Conservation (phyloP, 2,888 invertebrate genomes). For the Eristalinus aeneus region DNA sequence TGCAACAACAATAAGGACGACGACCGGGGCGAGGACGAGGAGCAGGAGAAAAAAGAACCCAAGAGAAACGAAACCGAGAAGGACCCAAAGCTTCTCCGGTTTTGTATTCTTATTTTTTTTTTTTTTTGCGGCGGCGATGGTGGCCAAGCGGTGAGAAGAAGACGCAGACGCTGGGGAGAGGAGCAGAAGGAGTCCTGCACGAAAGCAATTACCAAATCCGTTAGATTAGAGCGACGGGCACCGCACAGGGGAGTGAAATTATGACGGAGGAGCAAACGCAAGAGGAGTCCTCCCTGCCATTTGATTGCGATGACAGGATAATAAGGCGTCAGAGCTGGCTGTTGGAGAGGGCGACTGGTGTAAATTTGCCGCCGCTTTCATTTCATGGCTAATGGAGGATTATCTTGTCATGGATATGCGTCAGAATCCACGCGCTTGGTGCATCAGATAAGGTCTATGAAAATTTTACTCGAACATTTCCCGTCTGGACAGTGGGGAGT, state of each 20-base stretch:
- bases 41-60: neutral
- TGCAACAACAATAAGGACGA: slow-evolving; percentile 20
- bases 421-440: neutral
- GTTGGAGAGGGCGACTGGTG: neutral
- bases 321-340: slow-evolving; percentile 53
- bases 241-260: neutral
- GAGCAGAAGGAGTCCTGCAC: slow-evolving; percentile 42
- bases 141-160: neutral
- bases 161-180: neutral
- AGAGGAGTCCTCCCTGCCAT: slow-evolving; percentile 27
- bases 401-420: slow-evolving; percentile 56
- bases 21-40: neutral
- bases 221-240: slow-evolving; percentile 46
- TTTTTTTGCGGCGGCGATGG: slow-evolving; percentile 28
- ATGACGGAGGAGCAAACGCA: no score
- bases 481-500: neutral
- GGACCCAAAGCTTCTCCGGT: slow-evolving; percentile 17
- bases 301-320: slow-evolving; percentile 68
- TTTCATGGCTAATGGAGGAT: slow-evolving; percentile 51
- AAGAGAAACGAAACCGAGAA: neutral
- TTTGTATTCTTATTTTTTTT: slow-evolving; percentile 3
- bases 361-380: slow-evolving; percentile 12
- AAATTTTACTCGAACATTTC: neutral
- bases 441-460: neutral
- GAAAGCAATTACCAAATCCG: slow-evolving; percentile 67